Evolutionary conservation across 1,140 invertebrate species (phyloP).

Genomic region (Philopotamus ludificatus): DNA sequence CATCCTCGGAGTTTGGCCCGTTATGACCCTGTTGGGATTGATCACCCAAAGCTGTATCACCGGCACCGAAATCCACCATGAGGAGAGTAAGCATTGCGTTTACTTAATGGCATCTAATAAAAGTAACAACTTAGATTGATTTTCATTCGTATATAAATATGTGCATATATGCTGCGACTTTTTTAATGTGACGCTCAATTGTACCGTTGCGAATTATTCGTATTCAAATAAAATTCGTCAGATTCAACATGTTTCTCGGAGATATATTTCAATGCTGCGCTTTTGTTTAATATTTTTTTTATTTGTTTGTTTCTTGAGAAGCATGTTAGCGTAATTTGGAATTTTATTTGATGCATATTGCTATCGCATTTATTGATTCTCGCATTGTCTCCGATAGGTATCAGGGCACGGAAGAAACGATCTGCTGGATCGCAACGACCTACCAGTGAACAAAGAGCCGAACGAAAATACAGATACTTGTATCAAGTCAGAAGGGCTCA

Average conservation of each 20-base stretch:
- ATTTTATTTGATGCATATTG: not conserved
- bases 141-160: too few relatives aligned
- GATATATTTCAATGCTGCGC: too few relatives aligned
- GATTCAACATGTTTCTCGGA: not conserved
- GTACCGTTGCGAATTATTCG: too few relatives aligned
- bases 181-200: too few relatives aligned
- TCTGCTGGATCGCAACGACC: conserved; percentile 52
- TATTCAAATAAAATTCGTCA: not conserved
- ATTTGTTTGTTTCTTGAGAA: too few relatives aligned
- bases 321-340: not conserved
- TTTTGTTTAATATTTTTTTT: too few relatives aligned
- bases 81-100: conserved; percentile 53
- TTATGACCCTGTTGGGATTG: conserved; percentile 66
- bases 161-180: too few relatives aligned
- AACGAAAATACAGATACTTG: conserved; percentile 83
- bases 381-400: too few relatives aligned
- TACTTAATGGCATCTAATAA: not conserved
- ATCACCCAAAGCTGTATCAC: conserved; percentile 70
- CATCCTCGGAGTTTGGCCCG: conserved; percentile 72
- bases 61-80: conserved; percentile 68
- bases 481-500: conserved; percentile 86
- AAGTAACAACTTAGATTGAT: not conserved
- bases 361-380: too few relatives aligned
- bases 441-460: conserved; percentile 69
- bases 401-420: conserved; percentile 51